Evolutionary conservation across 2,888 invertebrate genomes (phyloP).

Genomic region (Hololepta plana): DNA sequence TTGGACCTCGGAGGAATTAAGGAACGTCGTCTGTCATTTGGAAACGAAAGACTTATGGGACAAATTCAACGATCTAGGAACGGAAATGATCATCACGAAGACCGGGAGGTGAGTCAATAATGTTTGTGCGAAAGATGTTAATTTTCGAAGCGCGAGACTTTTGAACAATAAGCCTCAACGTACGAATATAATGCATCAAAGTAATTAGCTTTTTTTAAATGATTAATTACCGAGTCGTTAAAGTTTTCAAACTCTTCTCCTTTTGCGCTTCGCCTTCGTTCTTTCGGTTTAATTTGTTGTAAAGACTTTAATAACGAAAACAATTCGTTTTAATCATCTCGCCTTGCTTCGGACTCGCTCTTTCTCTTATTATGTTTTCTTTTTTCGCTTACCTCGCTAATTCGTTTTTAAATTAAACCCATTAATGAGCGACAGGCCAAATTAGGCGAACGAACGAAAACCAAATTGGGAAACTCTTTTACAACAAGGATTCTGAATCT

Average conservation of each 20-base stretch:
- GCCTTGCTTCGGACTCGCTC: no score
- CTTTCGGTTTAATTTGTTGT: no score
- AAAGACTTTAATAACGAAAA: no score
- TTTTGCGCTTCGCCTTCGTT: no score
- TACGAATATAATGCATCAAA: slow-evolving; percentile 4
- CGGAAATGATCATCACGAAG: slow-evolving; percentile 77
- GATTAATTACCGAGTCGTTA: slow-evolving; percentile 3
- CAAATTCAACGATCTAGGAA: slow-evolving; percentile 59
- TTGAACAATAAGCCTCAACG: neutral
- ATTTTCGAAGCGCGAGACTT: neutral
- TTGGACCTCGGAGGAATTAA: slow-evolving; percentile 62
- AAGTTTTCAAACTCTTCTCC: no score
- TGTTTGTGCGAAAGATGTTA: neutral
- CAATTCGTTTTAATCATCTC: no score
- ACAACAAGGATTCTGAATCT: no score
- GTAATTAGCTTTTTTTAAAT: neutral
- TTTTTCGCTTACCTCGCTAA: no score
- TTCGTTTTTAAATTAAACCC: slow-evolving; percentile 9
- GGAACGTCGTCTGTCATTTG: slow-evolving; percentile 48
- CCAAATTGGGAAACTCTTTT: no score
- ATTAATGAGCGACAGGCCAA: slow-evolving; percentile 2
- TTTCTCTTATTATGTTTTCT: no score
- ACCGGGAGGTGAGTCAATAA: slow-evolving; percentile 48
- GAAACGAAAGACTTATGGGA: slow-evolving; percentile 72
- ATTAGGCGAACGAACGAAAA: slow-evolving; percentile 1